Evolutionary conservation across 2,888 invertebrate genomes (phyloP).

Genomic region (Operophtera brumata): DNA sequence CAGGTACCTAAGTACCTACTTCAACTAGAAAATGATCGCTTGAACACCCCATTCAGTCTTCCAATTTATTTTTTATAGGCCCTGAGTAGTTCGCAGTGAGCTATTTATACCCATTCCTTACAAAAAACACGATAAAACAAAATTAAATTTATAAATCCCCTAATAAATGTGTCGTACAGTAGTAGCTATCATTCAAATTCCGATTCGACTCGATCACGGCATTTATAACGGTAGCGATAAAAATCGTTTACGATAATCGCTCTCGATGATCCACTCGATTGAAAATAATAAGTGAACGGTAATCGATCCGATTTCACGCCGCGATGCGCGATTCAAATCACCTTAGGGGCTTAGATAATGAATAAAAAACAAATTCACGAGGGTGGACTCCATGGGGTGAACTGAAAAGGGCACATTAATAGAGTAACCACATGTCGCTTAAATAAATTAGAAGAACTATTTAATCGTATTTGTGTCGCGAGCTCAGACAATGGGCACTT

Average conservation of each 20-base stretch:
- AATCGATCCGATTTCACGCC: constrained; percentile 71
- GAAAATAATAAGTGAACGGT: constrained; percentile 47
- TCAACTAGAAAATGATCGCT: constrained; percentile 22
- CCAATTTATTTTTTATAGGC: constrained; percentile 34
- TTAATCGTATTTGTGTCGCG: constrained; percentile 59
- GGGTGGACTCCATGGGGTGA: constrained; percentile 40
- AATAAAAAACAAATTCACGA: constrained; percentile 64
- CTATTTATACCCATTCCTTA: constrained; percentile 31
- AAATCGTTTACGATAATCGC: constrained; percentile 51
- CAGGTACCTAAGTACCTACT: too few species aligned
- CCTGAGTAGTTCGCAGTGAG: constrained; percentile 4
- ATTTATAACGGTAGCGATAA: constrained; percentile 51
- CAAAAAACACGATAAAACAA: constrained; percentile 33
- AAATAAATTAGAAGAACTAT: constrained; percentile 47
- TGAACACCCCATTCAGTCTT: constrained; percentile 29
- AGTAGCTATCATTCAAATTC: constrained; percentile 60
- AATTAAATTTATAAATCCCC: constrained; percentile 40
- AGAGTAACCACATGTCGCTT: constrained; percentile 34
- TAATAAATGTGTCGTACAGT: constrained; percentile 46
- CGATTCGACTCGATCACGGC: constrained; percentile 61
- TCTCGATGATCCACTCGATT: constrained; percentile 54
- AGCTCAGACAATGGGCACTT: constrained; percentile 61
- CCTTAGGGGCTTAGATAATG: constrained; percentile 45
- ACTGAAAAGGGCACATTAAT: constrained; percentile 34
- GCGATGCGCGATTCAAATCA: constrained; percentile 59